Base-by-base conservation (phyloP, 92 coral and sea anemone species). In the Zoanthus sociatus region DNA sequence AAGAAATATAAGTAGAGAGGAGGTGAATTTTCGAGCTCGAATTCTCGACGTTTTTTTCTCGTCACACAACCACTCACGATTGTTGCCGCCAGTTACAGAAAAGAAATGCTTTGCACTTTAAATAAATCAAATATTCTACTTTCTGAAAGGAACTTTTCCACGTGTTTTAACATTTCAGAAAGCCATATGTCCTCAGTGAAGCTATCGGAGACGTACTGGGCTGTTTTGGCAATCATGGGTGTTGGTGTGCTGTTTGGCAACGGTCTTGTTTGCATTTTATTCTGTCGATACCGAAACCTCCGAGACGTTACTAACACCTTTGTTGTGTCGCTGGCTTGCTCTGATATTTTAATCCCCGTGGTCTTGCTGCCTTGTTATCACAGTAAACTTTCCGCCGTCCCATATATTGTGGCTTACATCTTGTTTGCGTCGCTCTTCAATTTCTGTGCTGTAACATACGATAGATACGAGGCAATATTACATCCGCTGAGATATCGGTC, bases 391-490 rank as follows among this genome's bases (percentile, higher is more conserved):
- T 45, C 90, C 7, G 55, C 90, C 7, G 92, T 90, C 63, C 95
- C 98, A 0, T 96, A 96, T 58, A 87, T 96, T 20, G 93, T 96
- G 33, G 96, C 97, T 8, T 96, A 93, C 83, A 95, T 96, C 5
- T 95, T 96, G 8, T 93, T 96, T 69, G 94, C 98, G 3, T 96
- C 96, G 8, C 93, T 96, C 45, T 95, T 96, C 79, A 96, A 96
- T 83, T 90, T 96, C 79, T 94, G 98, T 71, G 98, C 98, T 11
- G 93, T 96, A 8, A 96, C 98, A 1, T 96, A 94, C 90, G 98
- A 96, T 48, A 90, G 98, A 9, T 96, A 90, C 88, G 95, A 90
- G 56, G 96, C 98, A 30, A 91, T 96, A 16, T 64, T 94, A 6
- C 85, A 93, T 9, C 98, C 98, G 7, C 93, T 96, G n/a, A 83